Evolutionary conservation across 1,140 invertebrate species (phyloP), one percentile per base, ranked within the genome.

Genomic region (Drosophila setifemur): DNA sequence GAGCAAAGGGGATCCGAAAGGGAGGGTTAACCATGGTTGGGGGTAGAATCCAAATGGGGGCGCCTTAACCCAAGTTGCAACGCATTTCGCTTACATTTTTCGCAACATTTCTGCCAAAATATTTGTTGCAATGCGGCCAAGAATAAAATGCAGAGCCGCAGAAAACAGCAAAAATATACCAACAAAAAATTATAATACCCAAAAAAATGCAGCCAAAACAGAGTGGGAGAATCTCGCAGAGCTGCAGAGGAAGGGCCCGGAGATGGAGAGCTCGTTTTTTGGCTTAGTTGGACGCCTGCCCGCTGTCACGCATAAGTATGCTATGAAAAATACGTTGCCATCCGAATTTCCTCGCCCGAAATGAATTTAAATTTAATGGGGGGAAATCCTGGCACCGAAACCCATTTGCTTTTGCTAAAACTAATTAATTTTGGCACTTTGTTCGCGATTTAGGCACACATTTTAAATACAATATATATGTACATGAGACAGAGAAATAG

Each of bases 11-110:
- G n/a, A n/a, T 31, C 8, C 29, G 11, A 37, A 12, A 43, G 3
- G 9, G n/a, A 47, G n/a, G n/a, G n/a, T n/a, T n/a, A n/a, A n/a
- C n/a, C n/a, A n/a, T 7, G 12, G 33, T 37, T 11, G 14, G 33
- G 2, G 19, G 40, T 7, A 4, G 39, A 7, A 12, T 11, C 4
- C 7, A 35, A 48, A 33, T 18, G 54, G 9, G 7, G 40, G 23
- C 16, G 4, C 16, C 29, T 21, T 26, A 7, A 37, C n/a, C 14
- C 48, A 33, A 48, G 28, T 63, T 25, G 42, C 12, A 55, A 60
- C 67, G 73, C 76, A 75, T 60, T 73, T 81, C 73, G 78, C 69
- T 69, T 49, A 83, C 73, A 82, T 83, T 73, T 77, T 77, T 57
- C n/a, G 76, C 76, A 60, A 82, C 72, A 82, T 76, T 82, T 69